These are phyloP conservation scores for Tursiops truncatus DNA, from an alignment of 2,113 vertebrate genomes.

Conservation along the genomic window DNA sequence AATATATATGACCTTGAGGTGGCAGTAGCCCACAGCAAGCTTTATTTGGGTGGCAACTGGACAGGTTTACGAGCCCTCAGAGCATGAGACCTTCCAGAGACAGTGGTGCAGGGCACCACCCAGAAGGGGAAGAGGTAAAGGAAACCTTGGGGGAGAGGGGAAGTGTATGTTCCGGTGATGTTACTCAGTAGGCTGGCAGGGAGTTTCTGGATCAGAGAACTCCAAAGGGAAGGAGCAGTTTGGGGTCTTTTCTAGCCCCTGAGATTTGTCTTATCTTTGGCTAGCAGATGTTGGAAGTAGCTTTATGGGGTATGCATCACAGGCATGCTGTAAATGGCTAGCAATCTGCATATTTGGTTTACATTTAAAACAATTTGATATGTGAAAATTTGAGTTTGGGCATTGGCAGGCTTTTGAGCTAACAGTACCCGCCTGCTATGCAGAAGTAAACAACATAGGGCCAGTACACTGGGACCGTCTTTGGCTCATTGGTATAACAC, in stretches of 20 bases:
- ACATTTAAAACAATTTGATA: neutral
- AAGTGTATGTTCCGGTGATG: neutral
- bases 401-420: neutral
- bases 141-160: too few species aligned
- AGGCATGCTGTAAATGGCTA: neutral
- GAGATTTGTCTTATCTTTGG: neutral
- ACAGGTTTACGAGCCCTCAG: neutral
- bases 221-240: neutral
- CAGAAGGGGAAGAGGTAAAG: neutral
- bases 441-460: neutral
- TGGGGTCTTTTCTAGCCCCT: neutral
- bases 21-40: neutral
- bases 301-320: neutral
- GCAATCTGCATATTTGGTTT: neutral
- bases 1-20: neutral
- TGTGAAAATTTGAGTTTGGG: neutral
- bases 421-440: neutral
- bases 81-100: neutral
- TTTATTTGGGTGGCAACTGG: neutral
- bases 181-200: neutral
- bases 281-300: neutral
- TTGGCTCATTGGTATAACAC: neutral
- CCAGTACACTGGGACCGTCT: neutral
- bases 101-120: too few species aligned
- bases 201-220: neutral